These are phyloP conservation scores for Eudyptes chrysolophus DNA, from an alignment of 2,113 vertebrate genomes.

Conservation along the genomic window DNA sequence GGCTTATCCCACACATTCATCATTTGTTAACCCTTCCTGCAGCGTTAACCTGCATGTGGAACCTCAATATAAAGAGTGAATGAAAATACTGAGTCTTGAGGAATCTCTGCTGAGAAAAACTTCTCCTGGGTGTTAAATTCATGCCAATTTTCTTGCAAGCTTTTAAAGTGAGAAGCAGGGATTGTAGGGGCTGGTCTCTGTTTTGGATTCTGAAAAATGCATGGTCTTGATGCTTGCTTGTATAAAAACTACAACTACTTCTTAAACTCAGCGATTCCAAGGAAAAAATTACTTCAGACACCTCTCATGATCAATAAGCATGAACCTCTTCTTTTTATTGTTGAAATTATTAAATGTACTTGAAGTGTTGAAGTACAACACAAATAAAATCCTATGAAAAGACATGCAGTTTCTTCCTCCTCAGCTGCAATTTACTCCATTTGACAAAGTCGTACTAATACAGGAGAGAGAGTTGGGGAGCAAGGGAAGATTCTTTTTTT, in stretches of 20 bases:
- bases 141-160: not conserved
- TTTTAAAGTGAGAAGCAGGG: not conserved
- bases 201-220: slow-evolving; percentile 5
- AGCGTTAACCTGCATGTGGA: not conserved
- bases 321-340: slow-evolving; percentile 3
- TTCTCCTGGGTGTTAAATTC: not conserved
- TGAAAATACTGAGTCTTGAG: not conserved
- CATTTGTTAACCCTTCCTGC: slow-evolving; percentile 23
- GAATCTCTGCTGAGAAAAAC: not conserved
- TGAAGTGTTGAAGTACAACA: not conserved
- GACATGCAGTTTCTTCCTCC: not conserved
- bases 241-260: slow-evolving; percentile 29
- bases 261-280: not conserved
- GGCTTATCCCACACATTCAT: not conserved
- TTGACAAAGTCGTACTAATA: not conserved
- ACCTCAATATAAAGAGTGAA: not conserved
- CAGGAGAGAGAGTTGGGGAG: not conserved
- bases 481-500: not conserved
- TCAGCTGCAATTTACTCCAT: slow-evolving; percentile 7
- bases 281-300: not conserved
- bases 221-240: not conserved
- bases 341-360: slow-evolving; percentile 23
- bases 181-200: not conserved
- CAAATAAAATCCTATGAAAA: slow-evolving; percentile 12
- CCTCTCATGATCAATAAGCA: slow-evolving; percentile 36